Evolutionary conservation across 2,797 vertebrate genomes (phyloP), one percentile per base, ranked within the genome.

Genomic region (Alcedo atthis): DNA sequence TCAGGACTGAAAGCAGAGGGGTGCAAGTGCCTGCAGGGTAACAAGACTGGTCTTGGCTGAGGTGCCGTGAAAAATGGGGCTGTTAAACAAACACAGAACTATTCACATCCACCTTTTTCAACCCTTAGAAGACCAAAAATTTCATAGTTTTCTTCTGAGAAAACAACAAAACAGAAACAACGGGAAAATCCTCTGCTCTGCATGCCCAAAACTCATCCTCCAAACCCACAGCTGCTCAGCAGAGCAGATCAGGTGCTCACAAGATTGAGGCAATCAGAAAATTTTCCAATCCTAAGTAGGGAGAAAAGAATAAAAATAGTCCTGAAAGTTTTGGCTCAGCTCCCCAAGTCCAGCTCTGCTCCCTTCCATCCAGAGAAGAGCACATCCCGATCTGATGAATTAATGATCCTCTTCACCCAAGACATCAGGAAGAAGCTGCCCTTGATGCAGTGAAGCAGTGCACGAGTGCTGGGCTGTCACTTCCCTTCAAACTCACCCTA

Each of bases 251-350:
- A 66, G 40, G 17, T 33, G 30, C 42, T 86, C 69, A 8, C 61
- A 81, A 78, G 91, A 85, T 2, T 18, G 78, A 95, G 37, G 90
- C 87, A 93, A 93, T 83, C 66, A 85, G 54, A 87, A 96, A 80
- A 64, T 48, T 51, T 93, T 94, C 81, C 88, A 85, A 45, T 57
- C 87, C 45, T 84, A 89, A 85, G 62, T 32, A 94, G 9, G 80
- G 79, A 92, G 70, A 64, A 87, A 89, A 92, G 92, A 89, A 48
- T 42, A 94, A 95, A 93, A 96, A 94, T 91, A 95, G 80, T 73
- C 67, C 63, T 76, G 85, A 89, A 89, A 81, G 70, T 81, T 63
- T 84, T 95, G 92, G 92, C 93, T 92, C 26, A 0, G 67, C 80
- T 95, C 70, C 77, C n/a, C 77, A 53, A 53, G 55, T 71, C 68